phyloP scores from a whole-genome alignment of 2,797 vertebrate species.

The Tarsius wallacei region DNA sequence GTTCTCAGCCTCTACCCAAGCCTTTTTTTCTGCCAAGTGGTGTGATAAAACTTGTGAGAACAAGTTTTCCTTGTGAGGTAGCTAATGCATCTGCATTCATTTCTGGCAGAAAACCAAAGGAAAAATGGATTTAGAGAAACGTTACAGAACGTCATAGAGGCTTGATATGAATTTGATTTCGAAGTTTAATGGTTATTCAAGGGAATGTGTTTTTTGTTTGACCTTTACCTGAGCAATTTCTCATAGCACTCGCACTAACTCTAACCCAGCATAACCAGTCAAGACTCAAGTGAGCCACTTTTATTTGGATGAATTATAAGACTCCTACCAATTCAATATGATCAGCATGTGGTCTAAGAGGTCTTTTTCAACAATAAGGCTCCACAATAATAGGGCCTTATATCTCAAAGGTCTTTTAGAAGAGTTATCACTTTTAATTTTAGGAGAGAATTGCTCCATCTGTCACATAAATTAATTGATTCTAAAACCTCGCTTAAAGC shows the following conservation, averaged over 20 bases:
- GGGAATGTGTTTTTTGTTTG: conserved; percentile 24
- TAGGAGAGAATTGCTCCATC: conserved; percentile 29
- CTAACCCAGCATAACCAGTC: neutral
- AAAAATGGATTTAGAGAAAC: conserved; percentile 62
- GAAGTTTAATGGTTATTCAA: conserved; percentile 1
- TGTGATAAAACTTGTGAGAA: conserved; percentile 83
- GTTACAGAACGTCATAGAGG: conserved; percentile 15
- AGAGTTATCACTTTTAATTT: conserved; percentile 5
- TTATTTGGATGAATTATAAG: conserved; percentile 32
- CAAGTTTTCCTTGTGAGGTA: conserved; percentile 82
- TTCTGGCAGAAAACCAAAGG: conserved; percentile 71
- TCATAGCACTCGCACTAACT: neutral
- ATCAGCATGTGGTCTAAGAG: neutral
- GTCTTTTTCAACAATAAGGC: neutral
- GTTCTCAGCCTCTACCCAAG: conserved; percentile 81
- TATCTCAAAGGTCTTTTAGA: neutral
- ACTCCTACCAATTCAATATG: neutral
- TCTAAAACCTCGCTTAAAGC: conserved; percentile 35
- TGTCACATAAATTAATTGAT: neutral
- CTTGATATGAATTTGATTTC: conserved; percentile 36
- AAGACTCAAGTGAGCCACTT: neutral
- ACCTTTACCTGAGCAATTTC: conserved; percentile 30
- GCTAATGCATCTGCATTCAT: conserved; percentile 67
- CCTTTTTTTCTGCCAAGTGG: conserved; percentile 75
- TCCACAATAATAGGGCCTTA: neutral